phyloP scores from a whole-genome alignment of 2,797 vertebrate species.

The Vespertilio murinus region DNA sequence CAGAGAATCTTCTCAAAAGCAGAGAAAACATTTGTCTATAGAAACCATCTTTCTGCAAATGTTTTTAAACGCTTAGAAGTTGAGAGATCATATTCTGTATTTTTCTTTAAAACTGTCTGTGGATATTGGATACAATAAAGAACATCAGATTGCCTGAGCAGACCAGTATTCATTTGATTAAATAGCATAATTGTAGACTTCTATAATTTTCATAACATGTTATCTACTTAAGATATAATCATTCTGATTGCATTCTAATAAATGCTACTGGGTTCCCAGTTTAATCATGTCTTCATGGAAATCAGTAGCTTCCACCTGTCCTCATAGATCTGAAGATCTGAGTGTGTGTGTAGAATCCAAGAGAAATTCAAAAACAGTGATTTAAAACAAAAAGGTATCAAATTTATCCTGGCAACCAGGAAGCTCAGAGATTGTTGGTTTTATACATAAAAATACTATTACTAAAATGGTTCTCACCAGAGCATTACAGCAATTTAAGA shows the following conservation, averaged over 20 bases:
- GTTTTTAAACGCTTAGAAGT: background rate
- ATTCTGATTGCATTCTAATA: background rate
- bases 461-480: background rate
- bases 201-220: background rate
- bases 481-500: background rate
- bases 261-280: background rate
- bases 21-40: background rate
- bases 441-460: background rate
- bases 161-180: background rate
- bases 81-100: background rate
- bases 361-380: background rate
- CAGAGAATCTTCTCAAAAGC: background rate
- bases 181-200: background rate
- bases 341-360: background rate
- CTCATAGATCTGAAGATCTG: background rate
- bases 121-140: background rate
- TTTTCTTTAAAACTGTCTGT: background rate
- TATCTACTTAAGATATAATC: background rate
- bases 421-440: background rate
- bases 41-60: background rate
- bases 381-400: background rate
- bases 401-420: background rate
- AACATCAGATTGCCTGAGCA: background rate
- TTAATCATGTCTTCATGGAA: background rate
- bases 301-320: background rate